Base-by-base conservation (phyloP, 92 coral and sea anemone species). In the Paragorgia papillata region DNA sequence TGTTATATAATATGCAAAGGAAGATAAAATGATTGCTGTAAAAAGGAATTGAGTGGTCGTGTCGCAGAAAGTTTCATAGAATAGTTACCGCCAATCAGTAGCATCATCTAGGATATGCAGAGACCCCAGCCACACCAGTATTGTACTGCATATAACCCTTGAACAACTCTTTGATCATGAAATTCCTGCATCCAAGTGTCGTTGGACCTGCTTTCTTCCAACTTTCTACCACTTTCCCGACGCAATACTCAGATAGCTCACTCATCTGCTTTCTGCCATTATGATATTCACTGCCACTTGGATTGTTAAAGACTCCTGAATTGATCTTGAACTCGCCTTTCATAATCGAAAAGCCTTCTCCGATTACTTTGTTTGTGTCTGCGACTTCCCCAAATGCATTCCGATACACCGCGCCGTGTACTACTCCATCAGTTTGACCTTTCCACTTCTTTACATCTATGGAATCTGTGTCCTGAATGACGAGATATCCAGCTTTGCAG, bases 401-500 rank as follows among this genome's bases (percentile, higher is more conserved):
- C 31, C 80, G 58, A 32, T 75, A 75, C 18, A 75, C 28, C 7
- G 80, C 80, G 6, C 80, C 80, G 34, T 75, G 80, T 14, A 75
- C 69, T 49, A 5, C 35, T 17, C 80, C 80, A 30, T 69, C 63
- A 30, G 35, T 49, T 32, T 29, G 27, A 1, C 43, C 69, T 31
- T 17, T 75, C 80, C 80, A 75, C 29, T 59, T 24, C 57, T 27
- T 58, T 18, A 75, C 80, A 7, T 43, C 34, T 59, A 12, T 28
- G 14, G 69, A 58, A 19, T 62, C 62, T 12, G 84, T 54, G 53
- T 68, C 66, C 62, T n/a, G 73, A 43, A 79, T 79, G 0, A 79
- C 69, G 41, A 79, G 21, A 68, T 79, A 79, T 44, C 84, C 84
- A 53, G 76, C 33, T 43, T 79, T 67, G 28, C 84, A 79, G 29